These are phyloP conservation scores for Zeuzera pyrina DNA, from an alignment of 2,888 invertebrate genomes.

Conservation along the genomic window DNA sequence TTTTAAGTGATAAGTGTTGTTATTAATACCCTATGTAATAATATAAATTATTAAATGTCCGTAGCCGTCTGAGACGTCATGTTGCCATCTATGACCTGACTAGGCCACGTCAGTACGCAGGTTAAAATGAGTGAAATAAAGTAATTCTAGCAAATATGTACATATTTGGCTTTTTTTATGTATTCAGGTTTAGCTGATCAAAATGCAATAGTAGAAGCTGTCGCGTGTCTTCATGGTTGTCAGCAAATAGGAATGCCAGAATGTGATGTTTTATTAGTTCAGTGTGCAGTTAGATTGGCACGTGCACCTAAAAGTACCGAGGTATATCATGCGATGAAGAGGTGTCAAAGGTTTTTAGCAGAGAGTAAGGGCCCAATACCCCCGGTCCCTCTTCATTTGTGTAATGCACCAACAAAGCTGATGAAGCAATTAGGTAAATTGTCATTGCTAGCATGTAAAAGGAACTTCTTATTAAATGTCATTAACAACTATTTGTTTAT, in stretches of 20 bases:
- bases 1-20: too few relatives aligned
- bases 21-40: too few relatives aligned
- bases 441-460: too few relatives aligned
- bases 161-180: too few relatives aligned
- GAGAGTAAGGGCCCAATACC: conserved; percentile 80
- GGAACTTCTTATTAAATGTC: too few relatives aligned
- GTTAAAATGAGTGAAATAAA: too few relatives aligned
- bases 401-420: conserved; percentile 85
- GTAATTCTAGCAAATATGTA: too few relatives aligned
- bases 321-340: conserved; percentile 71
- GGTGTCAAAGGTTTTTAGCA: conserved; percentile 74
- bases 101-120: too few relatives aligned
- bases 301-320: conserved; percentile 83
- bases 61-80: too few relatives aligned
- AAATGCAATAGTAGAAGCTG: conserved; percentile 76
- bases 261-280: conserved; percentile 82
- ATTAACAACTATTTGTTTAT: conserved; percentile 8
- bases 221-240: conserved; percentile 84
- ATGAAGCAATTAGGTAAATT: conserved; percentile 80
- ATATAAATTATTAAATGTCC: too few relatives aligned
- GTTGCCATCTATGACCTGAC: too few relatives aligned
- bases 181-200: conserved; percentile 78
- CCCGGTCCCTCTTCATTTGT: conserved; percentile 81
- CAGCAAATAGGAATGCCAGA: conserved; percentile 88
- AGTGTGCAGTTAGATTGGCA: conserved; percentile 84